Conservation (phyloP, 2,113 vertebrate genomes). For the Rafetus swinhoei region DNA sequence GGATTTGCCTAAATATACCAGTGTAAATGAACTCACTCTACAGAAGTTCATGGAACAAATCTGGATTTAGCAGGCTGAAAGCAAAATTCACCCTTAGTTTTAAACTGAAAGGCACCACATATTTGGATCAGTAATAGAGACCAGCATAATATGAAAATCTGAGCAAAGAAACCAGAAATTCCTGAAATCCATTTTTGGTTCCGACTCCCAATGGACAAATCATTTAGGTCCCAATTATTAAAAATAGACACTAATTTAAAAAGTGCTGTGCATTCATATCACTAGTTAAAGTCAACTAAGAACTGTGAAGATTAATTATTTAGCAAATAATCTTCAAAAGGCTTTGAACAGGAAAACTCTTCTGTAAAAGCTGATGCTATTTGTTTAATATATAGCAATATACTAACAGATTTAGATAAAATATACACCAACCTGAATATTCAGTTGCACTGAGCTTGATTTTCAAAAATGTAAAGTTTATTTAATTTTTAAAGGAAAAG, state of each 20-base stretch:
- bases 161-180: not conserved
- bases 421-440: not conserved
- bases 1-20: not conserved
- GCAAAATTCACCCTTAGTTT: not conserved
- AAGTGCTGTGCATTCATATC: not conserved
- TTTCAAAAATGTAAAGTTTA: not conserved
- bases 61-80: not conserved
- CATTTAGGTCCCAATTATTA: not conserved
- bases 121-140: not conserved
- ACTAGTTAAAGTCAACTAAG: not conserved
- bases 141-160: not conserved
- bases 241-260: not conserved
- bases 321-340: not conserved
- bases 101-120: not conserved
- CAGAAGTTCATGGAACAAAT: not conserved
- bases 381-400: not conserved
- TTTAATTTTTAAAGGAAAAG: not conserved
- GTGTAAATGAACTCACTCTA: not conserved
- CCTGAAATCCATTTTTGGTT: not conserved
- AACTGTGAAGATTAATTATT: not conserved
- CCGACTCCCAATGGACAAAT: not conserved
- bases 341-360: too few species aligned
- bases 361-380: too few species aligned
- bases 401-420: not conserved
- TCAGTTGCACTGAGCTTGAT: not conserved